Evolutionary conservation across 2,113 vertebrate species (phyloP), one percentile per base, ranked within the genome.

Genomic region (Oenanthe oenanthe): DNA sequence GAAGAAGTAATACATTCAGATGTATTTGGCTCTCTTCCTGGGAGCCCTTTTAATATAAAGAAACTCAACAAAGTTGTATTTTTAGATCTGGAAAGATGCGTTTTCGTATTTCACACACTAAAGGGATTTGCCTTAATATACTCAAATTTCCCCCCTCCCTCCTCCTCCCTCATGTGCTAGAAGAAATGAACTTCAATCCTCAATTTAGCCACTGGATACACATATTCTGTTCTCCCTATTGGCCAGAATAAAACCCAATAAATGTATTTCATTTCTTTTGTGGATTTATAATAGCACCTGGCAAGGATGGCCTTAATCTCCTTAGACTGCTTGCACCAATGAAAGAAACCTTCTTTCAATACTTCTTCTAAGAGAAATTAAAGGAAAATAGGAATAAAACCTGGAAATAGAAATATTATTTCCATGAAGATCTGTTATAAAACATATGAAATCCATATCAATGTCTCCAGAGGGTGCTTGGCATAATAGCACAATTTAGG

Each of bases 91-190:
- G 73, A 94, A 94, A 92, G 89, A 96, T 82, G 71, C 2, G 0
- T 34, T 96, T 92, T 78, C 0, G 0, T 78, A 67, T 89, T 97
- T 93, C 50, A 72, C 32, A 38, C 91, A 79, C 94, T 94, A 92
- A 97, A 79, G 93, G 84, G 95, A 96, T 96, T 97, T 97, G 87
- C 74, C 66, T 94, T 89, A 92, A 93, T 91, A 92, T 77, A 92
- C 87, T 95, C 66, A 75, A 65, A 82, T 94, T 95, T 89, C 62
- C 43, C 78, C 82, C 50, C 63, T 63, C 62, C 85, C 31, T 77
- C 62, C 77, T 56, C 68, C 60, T 92, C 73, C 65, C 53, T 86
- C 54, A 22, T 82, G 62, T 50, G 62, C 84, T 76, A 28, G 77
- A 91, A 91, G 48, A 95, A 95, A 96, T 91, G 61, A 95, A 89